Evolutionary conservation across 2,113 vertebrate species (phyloP), one percentile per base, ranked within the genome.

Genomic region (Verasper variegatus): DNA sequence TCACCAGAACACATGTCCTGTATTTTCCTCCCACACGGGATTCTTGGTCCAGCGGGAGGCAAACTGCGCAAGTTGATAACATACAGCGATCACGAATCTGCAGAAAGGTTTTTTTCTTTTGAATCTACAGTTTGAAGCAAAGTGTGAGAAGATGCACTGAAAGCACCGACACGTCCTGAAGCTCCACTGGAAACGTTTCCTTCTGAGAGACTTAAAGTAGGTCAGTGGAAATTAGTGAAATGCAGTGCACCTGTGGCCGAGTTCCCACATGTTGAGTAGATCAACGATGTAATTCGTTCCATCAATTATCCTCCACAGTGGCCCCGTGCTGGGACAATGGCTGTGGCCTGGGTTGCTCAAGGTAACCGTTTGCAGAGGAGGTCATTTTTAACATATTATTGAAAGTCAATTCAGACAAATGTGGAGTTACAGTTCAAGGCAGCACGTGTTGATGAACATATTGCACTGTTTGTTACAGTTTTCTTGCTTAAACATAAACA

Each of bases 221-320:
- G 58, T 88, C 82, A 88, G 56, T 68, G 15, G 57, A 85, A 82
- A 85, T 77, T 13, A 42, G 40, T 42, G 40, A 42, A 42, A 74
- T 20, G 31, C 27, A 26, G 26, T 51, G 45, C 62, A 84, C 84
- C 82, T 88, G 82, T 76, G 73, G 60, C 72, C 70, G n/a, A 13
- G 49, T 54, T 37, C 31, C 71, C 68, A 84, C 74, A 85, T 81
- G 71, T 17, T 74, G 69, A 81, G 55, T 24, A 67, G 69, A 82
- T 86, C 67, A 83, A 71, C 73, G 71, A n/a, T 65, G 71, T 45
- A 79, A 74, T 74, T 83, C 21, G 4, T 78, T 83, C 80, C 75
- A 63, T 78, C 75, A 80, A 72, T 78, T 83, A 73, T 81, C 66
- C 54, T 83, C 52, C 6, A 42, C 21, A 59, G 52, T 47, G 51